Evolutionary conservation across 2,797 vertebrate species (phyloP).

Genomic region (Silurus lanzhouensis): DNA sequence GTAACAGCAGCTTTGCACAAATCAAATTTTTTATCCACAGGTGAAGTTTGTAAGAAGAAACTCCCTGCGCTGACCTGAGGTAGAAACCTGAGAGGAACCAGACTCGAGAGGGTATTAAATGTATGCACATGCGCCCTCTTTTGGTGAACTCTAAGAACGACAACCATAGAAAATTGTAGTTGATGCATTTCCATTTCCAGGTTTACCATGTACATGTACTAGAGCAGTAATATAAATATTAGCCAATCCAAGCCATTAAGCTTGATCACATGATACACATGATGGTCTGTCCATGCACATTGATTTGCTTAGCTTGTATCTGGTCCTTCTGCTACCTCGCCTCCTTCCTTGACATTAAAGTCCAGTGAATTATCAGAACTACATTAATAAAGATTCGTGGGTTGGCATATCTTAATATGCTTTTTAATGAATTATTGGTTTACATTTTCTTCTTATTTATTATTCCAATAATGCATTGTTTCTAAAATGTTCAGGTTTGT

Average conservation of each 20-base stretch:
- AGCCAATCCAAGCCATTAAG: too few relatives aligned
- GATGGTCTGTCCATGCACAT: not conserved
- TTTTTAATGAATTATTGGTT: not conserved
- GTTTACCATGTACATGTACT: not conserved
- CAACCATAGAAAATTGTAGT: not conserved
- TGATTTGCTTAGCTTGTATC: not conserved
- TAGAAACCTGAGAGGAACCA: not conserved
- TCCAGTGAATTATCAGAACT: not conserved
- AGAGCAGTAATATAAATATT: not conserved
- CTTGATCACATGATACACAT: not conserved
- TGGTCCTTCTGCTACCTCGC: not conserved
- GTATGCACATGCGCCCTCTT: slow-evolving; percentile 31
- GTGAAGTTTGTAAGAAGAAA: not conserved
- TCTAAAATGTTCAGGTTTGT: not conserved
- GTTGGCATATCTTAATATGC: not conserved
- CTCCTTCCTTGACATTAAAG: not conserved
- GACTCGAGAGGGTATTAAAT: not conserved
- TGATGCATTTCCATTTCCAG: too few relatives aligned
- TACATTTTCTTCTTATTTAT: not conserved
- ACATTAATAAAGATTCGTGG: not conserved
- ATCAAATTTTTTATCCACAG: not conserved
- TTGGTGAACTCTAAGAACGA: not conserved
- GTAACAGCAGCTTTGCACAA: not conserved
- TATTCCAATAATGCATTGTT: not conserved
- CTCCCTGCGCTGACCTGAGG: not conserved